A percentile compares a stretch with the other conserved stretches of the same genome.
These are phyloP conservation scores for Sminthurides aquaticus DNA, from an alignment of 2,888 invertebrate genomes.

Conservation along the genomic window DNA sequence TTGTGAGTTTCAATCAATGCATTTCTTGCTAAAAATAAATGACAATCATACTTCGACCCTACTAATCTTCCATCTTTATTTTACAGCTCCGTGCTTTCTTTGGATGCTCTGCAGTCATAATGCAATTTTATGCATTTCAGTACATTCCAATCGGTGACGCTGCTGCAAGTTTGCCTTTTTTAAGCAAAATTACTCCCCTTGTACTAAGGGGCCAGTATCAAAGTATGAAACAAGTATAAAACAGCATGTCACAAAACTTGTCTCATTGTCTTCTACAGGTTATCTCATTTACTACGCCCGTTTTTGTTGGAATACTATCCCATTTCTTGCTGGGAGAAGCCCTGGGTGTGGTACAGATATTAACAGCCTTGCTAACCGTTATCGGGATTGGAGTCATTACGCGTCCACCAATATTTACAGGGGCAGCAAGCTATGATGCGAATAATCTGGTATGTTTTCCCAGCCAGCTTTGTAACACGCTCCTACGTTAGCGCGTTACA, in stretches of 20 bases:
- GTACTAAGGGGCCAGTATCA: no score
- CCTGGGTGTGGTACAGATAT: slow-evolving; percentile 32
- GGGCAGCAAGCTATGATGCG: slow-evolving; percentile 31
- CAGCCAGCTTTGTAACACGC: no score
- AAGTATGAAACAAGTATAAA: no score
- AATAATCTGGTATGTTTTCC: slow-evolving; percentile 34
- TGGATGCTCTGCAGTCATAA: slow-evolving; percentile 31
- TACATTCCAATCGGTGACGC: slow-evolving; percentile 35
- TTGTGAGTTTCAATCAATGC: slow-evolving; percentile 33
- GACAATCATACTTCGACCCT: no score
- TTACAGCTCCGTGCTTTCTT: slow-evolving; percentile 32
- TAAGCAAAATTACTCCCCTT: no score
- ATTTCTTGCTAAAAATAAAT: no score
- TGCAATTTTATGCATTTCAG: slow-evolving; percentile 37
- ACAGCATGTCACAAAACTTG: no score
- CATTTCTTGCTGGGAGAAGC: slow-evolving; percentile 34
- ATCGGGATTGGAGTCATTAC: slow-evolving; percentile 35
- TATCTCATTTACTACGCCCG: slow-evolving; percentile 34
- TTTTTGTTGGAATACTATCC: slow-evolving; percentile 34
- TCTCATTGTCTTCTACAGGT: slow-evolving; percentile 6
- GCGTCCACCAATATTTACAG: slow-evolving; percentile 36
- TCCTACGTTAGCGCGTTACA: no score
- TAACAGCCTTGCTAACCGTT: slow-evolving; percentile 32
- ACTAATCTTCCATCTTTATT: not conserved
- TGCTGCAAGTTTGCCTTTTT: slow-evolving; percentile 18